Evolutionary conservation across 2,113 vertebrate genomes (phyloP).

Genomic region (Ptilonorhynchus violaceus): DNA sequence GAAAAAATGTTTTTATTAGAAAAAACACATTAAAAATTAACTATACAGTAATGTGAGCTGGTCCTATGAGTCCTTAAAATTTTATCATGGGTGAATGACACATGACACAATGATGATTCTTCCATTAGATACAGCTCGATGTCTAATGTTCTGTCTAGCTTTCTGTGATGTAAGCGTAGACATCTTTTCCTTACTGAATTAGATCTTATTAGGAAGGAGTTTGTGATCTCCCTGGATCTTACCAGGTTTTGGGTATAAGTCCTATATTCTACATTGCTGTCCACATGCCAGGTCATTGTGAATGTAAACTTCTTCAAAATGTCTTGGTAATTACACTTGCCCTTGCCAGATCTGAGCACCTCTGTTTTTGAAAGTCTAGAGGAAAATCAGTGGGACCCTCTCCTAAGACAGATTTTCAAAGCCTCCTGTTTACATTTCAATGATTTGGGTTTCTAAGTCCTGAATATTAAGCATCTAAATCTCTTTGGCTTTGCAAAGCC

Average conservation of each 20-base stretch:
- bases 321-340: background rate
- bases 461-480: constrained; percentile 11
- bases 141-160: background rate
- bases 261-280: background rate
- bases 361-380: background rate
- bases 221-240: background rate
- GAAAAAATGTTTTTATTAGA: background rate
- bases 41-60: background rate
- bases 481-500: background rate
- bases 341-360: background rate
- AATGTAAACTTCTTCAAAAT: background rate
- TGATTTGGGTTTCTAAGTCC: background rate
- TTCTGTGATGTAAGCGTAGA: background rate
- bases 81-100: background rate
- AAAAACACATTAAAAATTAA: background rate
- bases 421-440: background rate
- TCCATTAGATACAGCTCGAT: background rate
- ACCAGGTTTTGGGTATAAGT: background rate
- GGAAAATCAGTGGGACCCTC: background rate
- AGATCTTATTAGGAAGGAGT: background rate
- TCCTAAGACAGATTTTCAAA: background rate
- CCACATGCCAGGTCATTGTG: background rate
- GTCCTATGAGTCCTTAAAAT: background rate
- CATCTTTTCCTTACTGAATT: background rate
- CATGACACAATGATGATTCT: background rate